Evolutionary conservation across 2,888 invertebrate genomes (phyloP).

Genomic region (Brenthis daphne): DNA sequence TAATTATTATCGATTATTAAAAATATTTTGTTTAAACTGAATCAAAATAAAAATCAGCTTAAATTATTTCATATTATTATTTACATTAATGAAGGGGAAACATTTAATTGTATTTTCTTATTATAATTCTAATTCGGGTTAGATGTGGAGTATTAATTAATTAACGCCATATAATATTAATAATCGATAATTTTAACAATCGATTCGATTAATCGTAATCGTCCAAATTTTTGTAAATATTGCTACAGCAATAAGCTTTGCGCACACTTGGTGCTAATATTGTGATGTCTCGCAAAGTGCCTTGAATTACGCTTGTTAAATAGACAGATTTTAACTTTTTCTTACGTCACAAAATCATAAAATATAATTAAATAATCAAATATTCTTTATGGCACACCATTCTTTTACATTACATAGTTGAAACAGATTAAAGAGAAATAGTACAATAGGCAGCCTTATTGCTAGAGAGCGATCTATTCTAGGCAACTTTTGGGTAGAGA

Average conservation of each 20-base stretch:
- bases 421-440: too few relatives aligned
- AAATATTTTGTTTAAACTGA: background rate
- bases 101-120: too few relatives aligned
- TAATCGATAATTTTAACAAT: too few relatives aligned
- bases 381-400: too few relatives aligned
- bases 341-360: conserved; percentile 10
- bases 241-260: conserved; percentile 16
- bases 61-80: background rate
- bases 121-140: too few relatives aligned
- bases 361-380: background rate
- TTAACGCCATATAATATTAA: too few relatives aligned
- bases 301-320: conserved; percentile 38
- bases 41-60: background rate
- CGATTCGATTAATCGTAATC: conserved; percentile 8
- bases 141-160: too few relatives aligned
- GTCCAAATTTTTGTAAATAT: conserved; percentile 21
- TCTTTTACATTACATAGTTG: too few relatives aligned
- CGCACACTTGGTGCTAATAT: conserved; percentile 40
- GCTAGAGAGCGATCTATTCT: too few relatives aligned
- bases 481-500: too few relatives aligned
- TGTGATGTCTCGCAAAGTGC: conserved; percentile 38
- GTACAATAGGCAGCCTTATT: too few relatives aligned
- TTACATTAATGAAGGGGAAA: background rate
- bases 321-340: conserved; percentile 2
- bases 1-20: too few relatives aligned